Evolutionary conservation across 2,113 vertebrate genomes (phyloP).

Genomic region (Sinosuthora webbiana): DNA sequence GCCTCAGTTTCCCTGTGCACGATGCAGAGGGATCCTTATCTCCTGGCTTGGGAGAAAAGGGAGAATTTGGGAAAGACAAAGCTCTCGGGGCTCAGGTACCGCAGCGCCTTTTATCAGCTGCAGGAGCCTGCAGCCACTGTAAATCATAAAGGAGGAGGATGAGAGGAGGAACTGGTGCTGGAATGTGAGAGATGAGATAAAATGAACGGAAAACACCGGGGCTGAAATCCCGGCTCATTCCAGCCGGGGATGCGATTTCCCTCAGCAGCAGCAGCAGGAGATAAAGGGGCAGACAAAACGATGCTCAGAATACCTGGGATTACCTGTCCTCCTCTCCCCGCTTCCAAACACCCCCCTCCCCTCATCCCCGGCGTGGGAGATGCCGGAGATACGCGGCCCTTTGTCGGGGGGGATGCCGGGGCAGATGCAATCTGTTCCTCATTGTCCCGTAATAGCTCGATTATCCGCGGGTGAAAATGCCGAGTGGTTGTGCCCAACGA

Average conservation of each 20-base stretch:
- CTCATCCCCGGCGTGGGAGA: neutral
- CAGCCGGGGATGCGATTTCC: neutral
- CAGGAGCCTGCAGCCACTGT: neutral
- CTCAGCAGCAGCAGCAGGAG: neutral
- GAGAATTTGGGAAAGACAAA: neutral
- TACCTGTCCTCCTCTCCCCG: neutral
- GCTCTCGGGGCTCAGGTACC: neutral
- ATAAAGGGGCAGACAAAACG: neutral
- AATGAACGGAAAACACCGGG: neutral
- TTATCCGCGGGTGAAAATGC: slow-evolving; percentile 41
- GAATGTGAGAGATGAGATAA: slow-evolving; percentile 58
- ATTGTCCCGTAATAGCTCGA: slow-evolving; percentile 59
- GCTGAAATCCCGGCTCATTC: slow-evolving; percentile 6
- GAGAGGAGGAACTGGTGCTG: slow-evolving; percentile 18
- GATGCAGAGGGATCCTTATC: neutral
- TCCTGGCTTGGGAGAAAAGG: neutral
- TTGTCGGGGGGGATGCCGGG: neutral
- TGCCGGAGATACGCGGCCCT: neutral
- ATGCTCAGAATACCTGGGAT: neutral
- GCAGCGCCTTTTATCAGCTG: neutral
- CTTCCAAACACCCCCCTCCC: neutral
- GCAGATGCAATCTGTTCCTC: slow-evolving; percentile 57
- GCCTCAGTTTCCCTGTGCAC: neutral
- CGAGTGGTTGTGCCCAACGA: slow-evolving; percentile 33
- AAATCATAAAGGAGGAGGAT: slow-evolving; percentile 28